A percentile compares a stretch with the other conserved stretches of the same genome.
Conservation (phyloP, 2,888 invertebrate genomes). For the Dryobotodes eremita region DNA sequence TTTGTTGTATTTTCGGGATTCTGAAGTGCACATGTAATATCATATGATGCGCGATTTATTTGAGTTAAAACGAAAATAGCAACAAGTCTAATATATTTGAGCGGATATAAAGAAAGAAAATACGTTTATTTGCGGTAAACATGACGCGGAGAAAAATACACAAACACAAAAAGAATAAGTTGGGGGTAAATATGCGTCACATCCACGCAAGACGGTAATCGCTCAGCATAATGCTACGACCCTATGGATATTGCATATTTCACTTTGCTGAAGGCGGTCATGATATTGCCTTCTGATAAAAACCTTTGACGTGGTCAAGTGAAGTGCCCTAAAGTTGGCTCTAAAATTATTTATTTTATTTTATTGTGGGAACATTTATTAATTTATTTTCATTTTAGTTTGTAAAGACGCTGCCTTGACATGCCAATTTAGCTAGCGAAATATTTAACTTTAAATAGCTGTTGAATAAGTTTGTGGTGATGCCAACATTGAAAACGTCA, state of each 20-base stretch:
- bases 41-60: not conserved
- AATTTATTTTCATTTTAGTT: not conserved
- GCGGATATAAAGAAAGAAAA: too few species aligned
- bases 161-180: too few species aligned
- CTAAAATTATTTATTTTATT: not conserved
- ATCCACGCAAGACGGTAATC: too few species aligned
- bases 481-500: not conserved
- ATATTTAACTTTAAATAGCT: not conserved
- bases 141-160: too few species aligned
- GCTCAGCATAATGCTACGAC: too few species aligned
- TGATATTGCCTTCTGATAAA: not conserved
- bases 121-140: too few species aligned
- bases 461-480: slow-evolving; percentile 8
- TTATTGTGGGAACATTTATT: not conserved
- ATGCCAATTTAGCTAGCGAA: not conserved
- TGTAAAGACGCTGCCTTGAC: not conserved
- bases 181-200: too few species aligned
- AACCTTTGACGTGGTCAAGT: not conserved
- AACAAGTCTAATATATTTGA: not conserved
- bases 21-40: not conserved
- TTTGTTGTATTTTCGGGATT: not conserved
- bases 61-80: not conserved
- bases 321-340: not conserved
- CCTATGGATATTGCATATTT: not conserved
- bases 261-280: not conserved